phyloP scores from a whole-genome alignment of 2,797 vertebrate genomes.

The Scyliorhinus canicula region DNA sequence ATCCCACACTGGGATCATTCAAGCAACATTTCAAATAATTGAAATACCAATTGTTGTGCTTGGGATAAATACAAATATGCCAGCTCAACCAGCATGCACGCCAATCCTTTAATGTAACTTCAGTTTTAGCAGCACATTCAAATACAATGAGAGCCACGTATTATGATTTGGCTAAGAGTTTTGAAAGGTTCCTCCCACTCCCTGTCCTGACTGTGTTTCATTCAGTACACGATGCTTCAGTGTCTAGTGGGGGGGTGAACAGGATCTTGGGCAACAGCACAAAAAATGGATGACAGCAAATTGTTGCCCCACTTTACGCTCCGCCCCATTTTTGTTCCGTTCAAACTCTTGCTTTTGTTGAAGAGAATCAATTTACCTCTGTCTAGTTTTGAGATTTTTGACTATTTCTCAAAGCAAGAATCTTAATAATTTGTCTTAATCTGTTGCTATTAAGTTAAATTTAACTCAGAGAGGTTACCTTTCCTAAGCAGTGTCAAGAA shows the following conservation, averaged over 20 bases:
- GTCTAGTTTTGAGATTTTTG: neutral
- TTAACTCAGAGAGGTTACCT: neutral
- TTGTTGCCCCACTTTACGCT: neutral
- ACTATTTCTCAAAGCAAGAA: neutral
- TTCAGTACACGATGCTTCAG: neutral
- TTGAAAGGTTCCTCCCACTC: neutral
- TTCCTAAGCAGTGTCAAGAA: neutral
- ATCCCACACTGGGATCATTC: neutral
- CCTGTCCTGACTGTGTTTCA: neutral
- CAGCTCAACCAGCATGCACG: neutral
- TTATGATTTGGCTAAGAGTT: neutral
- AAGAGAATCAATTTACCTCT: neutral
- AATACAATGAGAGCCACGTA: neutral
- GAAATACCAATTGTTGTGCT: neutral
- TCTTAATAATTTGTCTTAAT: neutral
- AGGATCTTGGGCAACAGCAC: neutral
- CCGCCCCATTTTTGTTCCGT: neutral
- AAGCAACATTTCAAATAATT: neutral
- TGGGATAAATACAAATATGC: neutral
- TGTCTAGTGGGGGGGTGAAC: too few relatives aligned
- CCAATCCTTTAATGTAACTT: neutral
- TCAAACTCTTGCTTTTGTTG: neutral
- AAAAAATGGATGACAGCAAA: neutral
- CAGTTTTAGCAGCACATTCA: neutral
- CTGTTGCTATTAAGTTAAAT: neutral